Percentiles rank a stretch among this genome's conserved stretches.
phyloP scores from a whole-genome alignment of 2,888 invertebrate genomes.

The Athalia rosae region DNA sequence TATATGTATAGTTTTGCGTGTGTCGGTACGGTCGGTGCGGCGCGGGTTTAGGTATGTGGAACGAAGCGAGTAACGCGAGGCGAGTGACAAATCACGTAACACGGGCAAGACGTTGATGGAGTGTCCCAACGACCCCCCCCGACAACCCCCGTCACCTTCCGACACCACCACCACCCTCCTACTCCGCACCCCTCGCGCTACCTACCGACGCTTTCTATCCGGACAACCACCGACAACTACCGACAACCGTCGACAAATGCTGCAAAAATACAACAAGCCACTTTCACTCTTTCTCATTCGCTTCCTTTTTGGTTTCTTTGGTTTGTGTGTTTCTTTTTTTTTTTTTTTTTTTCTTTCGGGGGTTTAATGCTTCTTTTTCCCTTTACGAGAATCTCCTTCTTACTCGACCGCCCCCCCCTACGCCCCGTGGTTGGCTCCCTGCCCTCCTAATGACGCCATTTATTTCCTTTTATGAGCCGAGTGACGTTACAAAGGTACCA shows the following conservation, averaged over 20 bases:
- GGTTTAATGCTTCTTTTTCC: background rate
- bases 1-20: background rate
- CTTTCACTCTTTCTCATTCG: conserved; percentile 42
- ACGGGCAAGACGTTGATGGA: conserved; percentile 72
- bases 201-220: no score
- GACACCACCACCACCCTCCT: no score
- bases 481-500: conserved; percentile 71
- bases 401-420: conserved; percentile 50
- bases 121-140: conserved; percentile 56
- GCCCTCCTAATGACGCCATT: conserved; percentile 73
- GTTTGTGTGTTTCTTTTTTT: background rate
- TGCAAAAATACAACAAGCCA: conserved; percentile 73
- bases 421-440: conserved; percentile 43
- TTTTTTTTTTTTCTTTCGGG: background rate
- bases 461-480: conserved; percentile 73
- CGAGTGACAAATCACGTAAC: conserved; percentile 58
- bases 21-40: background rate
- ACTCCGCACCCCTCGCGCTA: no score
- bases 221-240: conserved; percentile 50
- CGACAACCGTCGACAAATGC: conserved; percentile 73
- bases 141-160: conserved; percentile 5
- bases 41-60: conserved; percentile 5
- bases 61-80: conserved; percentile 33
- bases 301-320: background rate
- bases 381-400: background rate